Conservation (phyloP, 2,113 vertebrate genomes). For the Ceyx cyanopectus region DNA sequence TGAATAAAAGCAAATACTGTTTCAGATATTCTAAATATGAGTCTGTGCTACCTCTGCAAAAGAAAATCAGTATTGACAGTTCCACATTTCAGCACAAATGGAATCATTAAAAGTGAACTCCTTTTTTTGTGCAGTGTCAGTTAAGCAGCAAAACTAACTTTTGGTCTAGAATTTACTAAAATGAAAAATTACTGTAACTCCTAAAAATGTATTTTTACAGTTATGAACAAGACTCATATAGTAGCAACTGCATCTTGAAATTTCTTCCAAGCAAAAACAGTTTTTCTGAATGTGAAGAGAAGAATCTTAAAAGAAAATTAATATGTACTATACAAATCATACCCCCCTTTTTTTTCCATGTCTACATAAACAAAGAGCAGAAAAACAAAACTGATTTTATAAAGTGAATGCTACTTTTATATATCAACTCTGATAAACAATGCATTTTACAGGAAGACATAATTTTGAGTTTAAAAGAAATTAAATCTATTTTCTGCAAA, state of each 20-base stretch:
- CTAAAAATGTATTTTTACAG: neutral
- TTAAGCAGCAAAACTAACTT: neutral
- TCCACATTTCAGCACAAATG: neutral
- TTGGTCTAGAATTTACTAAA: neutral
- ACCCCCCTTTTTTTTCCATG: neutral
- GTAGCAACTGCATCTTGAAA: neutral
- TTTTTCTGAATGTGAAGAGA: neutral
- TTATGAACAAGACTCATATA: neutral
- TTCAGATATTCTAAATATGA: neutral
- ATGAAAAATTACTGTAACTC: neutral
- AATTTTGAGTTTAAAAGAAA: neutral
- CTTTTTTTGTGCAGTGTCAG: neutral
- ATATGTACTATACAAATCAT: neutral
- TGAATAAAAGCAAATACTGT: neutral
- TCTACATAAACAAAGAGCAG: neutral
- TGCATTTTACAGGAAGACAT: neutral
- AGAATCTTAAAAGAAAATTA: neutral
- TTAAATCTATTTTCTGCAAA: neutral
- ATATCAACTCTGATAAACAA: neutral
- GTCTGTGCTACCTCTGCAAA: neutral
- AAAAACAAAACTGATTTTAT: neutral
- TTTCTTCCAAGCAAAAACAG: neutral
- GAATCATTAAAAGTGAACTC: neutral
- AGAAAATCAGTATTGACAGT: neutral
- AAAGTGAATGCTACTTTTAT: neutral